Base-by-base conservation (phyloP, 2,888 invertebrate genomes). In the Stegana nigrithorax region DNA sequence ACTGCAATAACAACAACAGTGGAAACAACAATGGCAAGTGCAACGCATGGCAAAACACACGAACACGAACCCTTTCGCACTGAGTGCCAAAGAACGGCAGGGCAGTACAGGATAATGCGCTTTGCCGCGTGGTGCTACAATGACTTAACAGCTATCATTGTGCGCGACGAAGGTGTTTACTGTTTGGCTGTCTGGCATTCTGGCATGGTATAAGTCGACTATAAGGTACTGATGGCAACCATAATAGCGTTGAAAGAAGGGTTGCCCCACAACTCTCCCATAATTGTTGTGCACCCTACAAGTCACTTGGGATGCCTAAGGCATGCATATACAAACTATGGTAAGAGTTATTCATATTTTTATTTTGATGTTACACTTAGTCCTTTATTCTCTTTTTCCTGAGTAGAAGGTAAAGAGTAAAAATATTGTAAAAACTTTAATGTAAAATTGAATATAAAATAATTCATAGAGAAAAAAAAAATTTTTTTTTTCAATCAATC, bases 51-150 rank as follows among this genome's bases (percentile, higher is more conserved):
- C 32, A 55, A 55, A 60, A 47, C 32, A 29, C 23, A 36, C 36
- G 67, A 64, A 62, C n/a, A 62, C 65, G 70, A 66, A 75, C 73
- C 73, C 77, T 60, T 61, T 12, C 27, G 68, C 59, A 61, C 60
- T 60, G 39, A 39, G 14, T 4, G 39, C n/a, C 39, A 39, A n/a
- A 39, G n/a, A 57, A n/a, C 32, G 53, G 53, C 21, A 55, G 21
- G 29, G 47, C 25, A 7, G 17, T 12, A 26, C 12, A 50, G 50
- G 50, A 50, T 23, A 50, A 25, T 26, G 26, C 25, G 53, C 10
- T 25, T 25, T n/a, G 8, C 25, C 25, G 47, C 53, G 39, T 32
- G 53, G 53, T 55, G 53, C 53, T 21, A 55, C 53, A 55, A 55
- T 55, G 53, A 55, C 53, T 55, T 55, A 55, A 55, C 53, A 32